phyloP scores from a whole-genome alignment of 2,888 invertebrate genomes.

The Athalia circularis region DNA sequence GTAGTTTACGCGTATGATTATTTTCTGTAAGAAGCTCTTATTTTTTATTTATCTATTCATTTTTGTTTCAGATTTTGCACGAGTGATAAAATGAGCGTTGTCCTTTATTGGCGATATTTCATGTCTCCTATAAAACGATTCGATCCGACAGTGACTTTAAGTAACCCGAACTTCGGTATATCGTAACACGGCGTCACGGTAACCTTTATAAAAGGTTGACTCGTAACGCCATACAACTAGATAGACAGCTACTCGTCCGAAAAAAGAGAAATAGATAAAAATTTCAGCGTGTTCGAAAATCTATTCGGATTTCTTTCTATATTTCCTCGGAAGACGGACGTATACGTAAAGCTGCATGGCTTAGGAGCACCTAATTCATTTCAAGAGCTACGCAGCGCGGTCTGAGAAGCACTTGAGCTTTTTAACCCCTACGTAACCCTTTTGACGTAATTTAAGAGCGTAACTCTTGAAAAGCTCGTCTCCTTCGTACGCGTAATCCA shows the following conservation, averaged over 20 bases:
- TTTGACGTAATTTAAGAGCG: slow-evolving; percentile 32
- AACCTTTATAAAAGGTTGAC: slow-evolving; percentile 29
- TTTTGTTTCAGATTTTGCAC: background rate
- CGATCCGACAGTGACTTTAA: slow-evolving; percentile 37
- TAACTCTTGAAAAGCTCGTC: slow-evolving; percentile 30
- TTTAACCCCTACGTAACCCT: background rate
- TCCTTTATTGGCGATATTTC: slow-evolving; percentile 41
- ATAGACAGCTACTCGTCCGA: background rate
- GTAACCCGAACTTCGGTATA: slow-evolving; percentile 16
- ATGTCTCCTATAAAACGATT: slow-evolving; percentile 16
- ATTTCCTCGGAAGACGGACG: no score
- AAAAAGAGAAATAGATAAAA: background rate
- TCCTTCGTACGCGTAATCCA: slow-evolving; percentile 38
- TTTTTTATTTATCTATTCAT: no score
- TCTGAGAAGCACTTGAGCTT: background rate
- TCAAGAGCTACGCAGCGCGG: background rate
- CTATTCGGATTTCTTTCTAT: no score
- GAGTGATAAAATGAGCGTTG: background rate
- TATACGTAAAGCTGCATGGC: background rate
- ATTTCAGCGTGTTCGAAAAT: background rate
- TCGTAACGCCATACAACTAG: background rate
- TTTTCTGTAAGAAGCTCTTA: no score
- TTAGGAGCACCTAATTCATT: background rate
- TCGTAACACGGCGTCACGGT: slow-evolving; percentile 9
- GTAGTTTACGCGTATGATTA: background rate